phyloP scores from a whole-genome alignment of 1,140 invertebrate species.

The Pseudomyrmex concolor region DNA sequence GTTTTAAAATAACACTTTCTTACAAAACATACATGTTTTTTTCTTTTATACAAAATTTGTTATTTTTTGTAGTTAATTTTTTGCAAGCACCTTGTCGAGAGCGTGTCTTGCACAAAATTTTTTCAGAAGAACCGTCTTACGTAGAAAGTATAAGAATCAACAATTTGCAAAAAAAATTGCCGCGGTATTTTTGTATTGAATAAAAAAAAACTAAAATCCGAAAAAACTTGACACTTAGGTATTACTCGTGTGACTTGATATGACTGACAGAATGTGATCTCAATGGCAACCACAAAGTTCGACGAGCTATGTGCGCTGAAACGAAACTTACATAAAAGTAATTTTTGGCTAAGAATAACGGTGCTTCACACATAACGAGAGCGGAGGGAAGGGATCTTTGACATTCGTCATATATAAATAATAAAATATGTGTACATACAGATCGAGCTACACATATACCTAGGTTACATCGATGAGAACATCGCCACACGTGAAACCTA shows the following conservation, averaged over 20 bases:
- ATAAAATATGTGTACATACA: conserved; percentile 51
- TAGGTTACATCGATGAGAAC: conserved; percentile 21
- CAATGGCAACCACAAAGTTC: conserved; percentile 6
- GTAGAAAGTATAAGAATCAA: neutral
- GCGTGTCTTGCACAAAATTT: neutral
- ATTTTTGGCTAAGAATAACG: conserved; percentile 85
- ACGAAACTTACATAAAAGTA: conserved; percentile 83
- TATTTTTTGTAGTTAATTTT: too few relatives aligned
- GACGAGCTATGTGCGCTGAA: conserved; percentile 66
- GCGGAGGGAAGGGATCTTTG: conserved; percentile 50
- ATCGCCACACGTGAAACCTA: conserved; percentile 44
- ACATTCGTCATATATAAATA: conserved; percentile 45
- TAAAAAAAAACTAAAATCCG: neutral
- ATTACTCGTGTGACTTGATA: neutral
- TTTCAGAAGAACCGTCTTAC: neutral
- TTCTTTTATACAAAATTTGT: too few relatives aligned
- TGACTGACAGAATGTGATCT: neutral
- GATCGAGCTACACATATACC: conserved; percentile 53
- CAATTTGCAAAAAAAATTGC: neutral
- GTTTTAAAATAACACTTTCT: neutral
- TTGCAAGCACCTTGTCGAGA: neutral
- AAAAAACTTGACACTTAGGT: too few relatives aligned
- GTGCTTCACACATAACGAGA: conserved; percentile 72
- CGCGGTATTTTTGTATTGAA: neutral
- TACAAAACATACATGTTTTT: neutral